phyloP scores from a whole-genome alignment of 2,888 invertebrate species.

The Agrochola lota region DNA sequence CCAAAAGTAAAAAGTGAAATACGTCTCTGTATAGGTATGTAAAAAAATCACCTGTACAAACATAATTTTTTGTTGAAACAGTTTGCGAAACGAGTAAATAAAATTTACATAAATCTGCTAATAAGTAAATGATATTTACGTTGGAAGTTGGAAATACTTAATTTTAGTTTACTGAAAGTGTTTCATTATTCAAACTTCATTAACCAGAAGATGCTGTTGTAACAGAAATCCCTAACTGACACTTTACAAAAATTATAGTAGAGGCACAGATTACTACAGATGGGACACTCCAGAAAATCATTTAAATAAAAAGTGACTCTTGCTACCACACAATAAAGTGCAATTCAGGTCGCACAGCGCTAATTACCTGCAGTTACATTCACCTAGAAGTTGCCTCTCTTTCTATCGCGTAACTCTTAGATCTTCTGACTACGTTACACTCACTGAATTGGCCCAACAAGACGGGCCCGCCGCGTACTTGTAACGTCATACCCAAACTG shows the following conservation, averaged over 20 bases:
- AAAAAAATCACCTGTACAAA: conserved; percentile 34
- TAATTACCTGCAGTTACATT: no score
- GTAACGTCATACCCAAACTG: no score
- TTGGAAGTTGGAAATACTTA: background rate
- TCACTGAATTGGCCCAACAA: no score
- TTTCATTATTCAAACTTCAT: conserved; percentile 5
- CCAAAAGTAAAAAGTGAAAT: background rate
- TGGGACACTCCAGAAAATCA: no score
- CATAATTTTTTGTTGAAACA: conserved; percentile 15
- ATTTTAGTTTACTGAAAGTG: conserved; percentile 10
- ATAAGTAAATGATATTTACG: conserved; percentile 23
- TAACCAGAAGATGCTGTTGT: background rate
- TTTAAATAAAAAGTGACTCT: no score
- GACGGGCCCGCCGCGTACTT: no score
- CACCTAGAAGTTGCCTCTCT: no score
- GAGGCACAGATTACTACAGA: no score
- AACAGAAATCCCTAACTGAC: background rate
- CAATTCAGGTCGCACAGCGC: no score
- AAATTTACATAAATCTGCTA: conserved; percentile 24
- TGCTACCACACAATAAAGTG: no score
- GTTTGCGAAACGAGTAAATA: conserved; percentile 1
- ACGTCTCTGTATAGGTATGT: background rate
- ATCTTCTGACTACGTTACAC: no score
- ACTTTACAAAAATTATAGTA: background rate
- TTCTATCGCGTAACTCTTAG: no score